These are phyloP conservation scores for Lampris incognitus DNA, from an alignment of 2,113 vertebrate species.

Conservation along the genomic window DNA sequence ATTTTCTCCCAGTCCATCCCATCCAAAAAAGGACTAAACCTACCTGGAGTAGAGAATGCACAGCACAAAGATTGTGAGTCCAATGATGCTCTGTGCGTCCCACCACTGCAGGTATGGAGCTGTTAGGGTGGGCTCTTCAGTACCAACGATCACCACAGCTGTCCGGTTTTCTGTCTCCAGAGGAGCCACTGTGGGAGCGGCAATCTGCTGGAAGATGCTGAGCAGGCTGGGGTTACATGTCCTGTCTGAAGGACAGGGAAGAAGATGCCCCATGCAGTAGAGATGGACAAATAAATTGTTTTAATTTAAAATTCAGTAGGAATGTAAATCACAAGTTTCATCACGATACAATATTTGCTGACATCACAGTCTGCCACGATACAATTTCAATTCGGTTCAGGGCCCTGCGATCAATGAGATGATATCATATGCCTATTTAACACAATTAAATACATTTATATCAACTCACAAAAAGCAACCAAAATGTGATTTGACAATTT, in stretches of 20 bases:
- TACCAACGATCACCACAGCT: slow-evolving; percentile 65
- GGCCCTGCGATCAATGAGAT: too few species aligned
- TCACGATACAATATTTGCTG: too few species aligned
- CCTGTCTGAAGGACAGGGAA: slow-evolving; percentile 78
- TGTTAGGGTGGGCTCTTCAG: slow-evolving; percentile 70
- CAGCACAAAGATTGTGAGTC: slow-evolving; percentile 87
- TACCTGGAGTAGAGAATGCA: slow-evolving; percentile 96
- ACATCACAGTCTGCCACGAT: too few species aligned
- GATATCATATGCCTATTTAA: too few species aligned
- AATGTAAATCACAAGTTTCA: too few species aligned
- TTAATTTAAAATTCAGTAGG: not conserved
- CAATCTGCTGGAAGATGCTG: slow-evolving; percentile 86
- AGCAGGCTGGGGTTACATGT: slow-evolving; percentile 91
- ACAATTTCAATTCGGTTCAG: too few species aligned
- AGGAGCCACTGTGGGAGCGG: slow-evolving; percentile 76
- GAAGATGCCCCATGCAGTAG: not conserved
- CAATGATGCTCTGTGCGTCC: slow-evolving; percentile 87
- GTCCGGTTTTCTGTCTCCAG: slow-evolving; percentile 82
- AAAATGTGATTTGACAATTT: too few species aligned
- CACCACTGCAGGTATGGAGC: slow-evolving; percentile 86
- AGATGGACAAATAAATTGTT: not conserved
- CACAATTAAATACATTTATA: too few species aligned
- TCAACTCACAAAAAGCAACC: too few species aligned
- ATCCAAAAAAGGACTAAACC: slow-evolving; percentile 9
- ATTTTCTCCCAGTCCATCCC: not conserved